Conservation (phyloP, 2,113 vertebrate genomes). For the Lutjanus erythropterus region DNA sequence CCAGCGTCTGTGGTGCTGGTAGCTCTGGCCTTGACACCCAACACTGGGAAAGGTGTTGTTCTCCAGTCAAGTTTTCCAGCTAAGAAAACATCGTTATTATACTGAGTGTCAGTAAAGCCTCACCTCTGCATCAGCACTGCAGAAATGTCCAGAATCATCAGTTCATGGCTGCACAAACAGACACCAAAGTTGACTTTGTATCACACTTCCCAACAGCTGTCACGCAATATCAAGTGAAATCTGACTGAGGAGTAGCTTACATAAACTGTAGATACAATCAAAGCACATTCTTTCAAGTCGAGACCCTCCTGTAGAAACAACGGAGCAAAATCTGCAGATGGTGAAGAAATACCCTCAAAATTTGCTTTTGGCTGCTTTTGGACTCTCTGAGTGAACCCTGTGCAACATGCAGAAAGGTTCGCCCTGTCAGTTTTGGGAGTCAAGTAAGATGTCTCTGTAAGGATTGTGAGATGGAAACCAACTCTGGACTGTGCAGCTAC, state of each 20-base stretch:
- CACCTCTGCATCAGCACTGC: slow-evolving; percentile 21
- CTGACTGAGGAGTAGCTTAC: background rate
- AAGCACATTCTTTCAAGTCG: slow-evolving; percentile 4
- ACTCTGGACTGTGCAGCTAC: too few relatives aligned
- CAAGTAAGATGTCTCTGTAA: too few relatives aligned
- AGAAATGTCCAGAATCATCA: slow-evolving; percentile 26
- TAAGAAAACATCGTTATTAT: slow-evolving; percentile 39
- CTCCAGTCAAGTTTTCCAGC: slow-evolving; percentile 1
- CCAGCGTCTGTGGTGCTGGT: background rate
- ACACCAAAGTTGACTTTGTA: slow-evolving; percentile 14
- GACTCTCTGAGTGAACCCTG: too few relatives aligned
- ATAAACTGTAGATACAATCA: slow-evolving; percentile 20
- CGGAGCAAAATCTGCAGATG: slow-evolving; percentile 1
- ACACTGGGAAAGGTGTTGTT: background rate
- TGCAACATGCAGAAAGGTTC: background rate
- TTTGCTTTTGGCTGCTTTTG: background rate
- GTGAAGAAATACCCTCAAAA: background rate
- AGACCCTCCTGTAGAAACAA: slow-evolving; percentile 14
- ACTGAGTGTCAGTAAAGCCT: background rate
- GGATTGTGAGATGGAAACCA: too few relatives aligned
- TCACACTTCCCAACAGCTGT: background rate
- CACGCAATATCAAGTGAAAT: background rate
- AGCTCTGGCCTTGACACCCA: background rate
- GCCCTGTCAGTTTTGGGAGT: too few relatives aligned
- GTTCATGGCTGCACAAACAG: background rate